Evolutionary conservation across 37 sponge, comb jelly and placozoan genomes (phyloP), one percentile per base, ranked within the genome.

Genomic region (Eunapius fragilis): DNA sequence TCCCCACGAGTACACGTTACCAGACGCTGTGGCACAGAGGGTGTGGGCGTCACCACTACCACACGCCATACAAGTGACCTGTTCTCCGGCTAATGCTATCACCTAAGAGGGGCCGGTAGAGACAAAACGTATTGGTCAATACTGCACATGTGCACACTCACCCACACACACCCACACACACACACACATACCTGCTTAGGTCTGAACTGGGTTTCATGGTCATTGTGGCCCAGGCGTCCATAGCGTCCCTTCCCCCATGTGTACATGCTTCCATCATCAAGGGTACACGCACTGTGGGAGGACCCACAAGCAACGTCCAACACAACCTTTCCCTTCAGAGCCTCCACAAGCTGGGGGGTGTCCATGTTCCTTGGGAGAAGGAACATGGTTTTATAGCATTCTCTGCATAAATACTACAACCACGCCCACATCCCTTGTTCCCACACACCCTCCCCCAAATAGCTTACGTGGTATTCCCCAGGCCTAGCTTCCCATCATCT

Each of bases 241-340:
- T 98, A 98, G 31, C 98, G 84, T 11, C 98, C 98, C 74, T 98
- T 98, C 41, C 98, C 98, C 98, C 98, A 98, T 9, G 98, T 98
- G 85, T 92, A 96, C 69, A 98, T 82, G 25, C 71, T 81, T 10
- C 98, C 98, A 36, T 92, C 87, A 11, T 90, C 86, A 69, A 90
- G 83, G 86, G 94, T 98, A 69, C 96, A 95, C n/a, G 96, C 96
- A 87, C 96, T 95, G 89, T 98, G 98, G 50, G 96, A 93, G 31
- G 97, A 92, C 76, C 98, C 98, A 87, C 94, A 93, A 0, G 91
- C 86, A 22, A 87, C 91, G 0, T 94, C 93, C 36, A 92, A 74
- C 31, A 97, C 94, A 31, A 77, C 32, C 81, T 92, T 94, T 3
- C 90, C 95, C 25, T 32, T 77, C 37, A 96, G 85, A 41, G 82